Base-by-base conservation (phyloP, 1,140 invertebrate species). In the Ceratosolen fusciceps region DNA sequence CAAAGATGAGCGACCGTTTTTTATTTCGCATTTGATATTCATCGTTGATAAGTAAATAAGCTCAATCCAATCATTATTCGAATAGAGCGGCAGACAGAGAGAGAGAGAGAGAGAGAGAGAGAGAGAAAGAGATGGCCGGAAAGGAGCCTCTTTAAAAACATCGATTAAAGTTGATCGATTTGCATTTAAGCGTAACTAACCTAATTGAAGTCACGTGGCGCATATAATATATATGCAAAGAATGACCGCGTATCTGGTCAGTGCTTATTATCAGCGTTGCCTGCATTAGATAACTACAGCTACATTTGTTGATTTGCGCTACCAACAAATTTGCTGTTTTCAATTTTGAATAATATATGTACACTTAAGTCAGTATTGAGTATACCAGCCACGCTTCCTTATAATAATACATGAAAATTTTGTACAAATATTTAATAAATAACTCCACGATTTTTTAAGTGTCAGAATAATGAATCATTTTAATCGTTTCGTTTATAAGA, bases 111-210 rank as follows among this genome's bases (percentile, higher is more conserved):
- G 19, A 52, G 12, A 52, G 49, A 21, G 49, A 21, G 12, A 52
- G 19, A 52, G 12, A 14, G 49, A 52, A 3, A 52, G 19, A 52
- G 12, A 52, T 43, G 39, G 12, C 5, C 5, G 39, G 5, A 37
- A 39, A 37, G 9, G 71, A 56, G 47, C 31, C 31, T 34, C 47
- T 84, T 80, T 80, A 86, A 86, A 85, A 79, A 80, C 83, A 86
- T 86, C 83, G 85, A 87, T 87, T 87, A 87, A 85, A 77, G 82
- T 73, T 82, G 82, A 83, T 85, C 84, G 84, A 89, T 89, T 89
- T 89, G 86, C 88, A 89, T 89, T 88, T 88, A 89, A 88, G 88
- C 87, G 87, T 88, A 88, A 89, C 87, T 89, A 88, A 88, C 86
- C 88, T 88, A 86, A 87, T 87, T 83, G 84, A 60, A 82, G 67